Evolutionary conservation across 1,140 invertebrate species (phyloP).

Genomic region (Apis dorsata): DNA sequence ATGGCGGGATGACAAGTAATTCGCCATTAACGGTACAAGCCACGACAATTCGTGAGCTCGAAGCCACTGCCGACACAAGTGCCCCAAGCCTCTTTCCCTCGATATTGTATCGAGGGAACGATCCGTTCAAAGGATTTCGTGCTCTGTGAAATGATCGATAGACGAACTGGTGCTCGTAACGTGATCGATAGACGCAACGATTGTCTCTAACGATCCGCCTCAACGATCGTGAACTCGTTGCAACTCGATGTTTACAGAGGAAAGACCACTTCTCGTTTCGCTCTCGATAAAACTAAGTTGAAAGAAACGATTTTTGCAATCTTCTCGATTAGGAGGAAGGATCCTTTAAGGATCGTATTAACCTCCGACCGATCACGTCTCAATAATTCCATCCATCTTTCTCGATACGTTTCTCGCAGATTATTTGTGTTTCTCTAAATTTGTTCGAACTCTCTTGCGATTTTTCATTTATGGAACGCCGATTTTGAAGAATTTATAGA

Average conservation of each 20-base stretch:
- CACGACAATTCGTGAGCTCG: constrained; percentile 24
- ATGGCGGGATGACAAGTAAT: constrained; percentile 21
- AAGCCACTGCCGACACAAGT: neutral
- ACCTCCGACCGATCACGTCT: neutral
- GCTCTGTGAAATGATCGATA: constrained; percentile 60
- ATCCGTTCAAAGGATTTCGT: constrained; percentile 26
- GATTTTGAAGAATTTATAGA: too few species aligned
- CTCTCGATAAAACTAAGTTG: neutral
- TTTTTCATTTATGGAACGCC: neutral
- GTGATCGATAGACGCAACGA: constrained; percentile 66
- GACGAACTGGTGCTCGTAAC: constrained; percentile 43
- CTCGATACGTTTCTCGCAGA: neutral
- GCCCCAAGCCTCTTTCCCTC: neutral
- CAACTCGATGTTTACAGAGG: neutral
- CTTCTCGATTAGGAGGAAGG: neutral
- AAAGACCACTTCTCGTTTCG: neutral
- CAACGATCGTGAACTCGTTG: constrained; percentile 44
- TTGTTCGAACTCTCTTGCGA: neutral
- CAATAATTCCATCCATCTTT: neutral
- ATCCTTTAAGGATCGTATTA: neutral
- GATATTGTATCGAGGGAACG: neutral
- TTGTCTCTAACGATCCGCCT: constrained; percentile 67
- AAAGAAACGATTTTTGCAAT: neutral
- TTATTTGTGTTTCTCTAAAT: neutral
- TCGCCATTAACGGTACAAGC: neutral